Evolutionary conservation across 2,797 vertebrate species (phyloP), one percentile per base, ranked within the genome.

Genomic region (Catamblyrhynchus diadema): DNA sequence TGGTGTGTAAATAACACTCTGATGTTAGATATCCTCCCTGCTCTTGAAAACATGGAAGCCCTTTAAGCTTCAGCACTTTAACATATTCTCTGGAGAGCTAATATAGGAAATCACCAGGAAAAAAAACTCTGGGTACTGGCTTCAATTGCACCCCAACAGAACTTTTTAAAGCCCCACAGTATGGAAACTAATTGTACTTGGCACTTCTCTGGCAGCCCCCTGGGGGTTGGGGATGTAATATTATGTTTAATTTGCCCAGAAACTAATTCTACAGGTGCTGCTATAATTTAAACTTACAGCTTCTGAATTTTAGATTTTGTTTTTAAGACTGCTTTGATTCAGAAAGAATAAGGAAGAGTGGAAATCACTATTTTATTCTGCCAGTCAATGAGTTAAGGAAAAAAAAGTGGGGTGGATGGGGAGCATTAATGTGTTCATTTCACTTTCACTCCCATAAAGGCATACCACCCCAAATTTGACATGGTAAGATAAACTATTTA

Each of bases 51-150:
- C 59, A 69, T 14, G 64, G 80, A 93, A 77, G 45, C 8, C 39
- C 67, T 95, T 85, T 60, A 80, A 92, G 69, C 48, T 84, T 82
- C 78, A 72, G 48, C 24, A 89, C 22, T 88, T 93, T 8, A 81
- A 90, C 17, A 20, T 48, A 30, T 33, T 81, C 53, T 88, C 86
- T 41, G 42, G 57, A 90, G 74, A 93, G n/a, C 19, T 47, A 71
- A 87, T 90, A 62, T 0, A 87, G 39, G 51, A 88, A 94, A 95
- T 30, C 35, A 88, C 19, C 53, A 88, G 30, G 50, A 84, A 81
- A 88, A 88, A 81, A 42, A n/a, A 12, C 12, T n/a, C 12, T 24
- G 32, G 8, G 12, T 81, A 39, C 21, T 72, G 48, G n/a, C 30
- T 90, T 92, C 57, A 78, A 22, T 20, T 83, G 53, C 47, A 91